Percentiles rank a stretch among this genome's conserved stretches.
phyloP scores from a whole-genome alignment of 2,888 invertebrate genomes.

The Metallyticus violacea region DNA sequence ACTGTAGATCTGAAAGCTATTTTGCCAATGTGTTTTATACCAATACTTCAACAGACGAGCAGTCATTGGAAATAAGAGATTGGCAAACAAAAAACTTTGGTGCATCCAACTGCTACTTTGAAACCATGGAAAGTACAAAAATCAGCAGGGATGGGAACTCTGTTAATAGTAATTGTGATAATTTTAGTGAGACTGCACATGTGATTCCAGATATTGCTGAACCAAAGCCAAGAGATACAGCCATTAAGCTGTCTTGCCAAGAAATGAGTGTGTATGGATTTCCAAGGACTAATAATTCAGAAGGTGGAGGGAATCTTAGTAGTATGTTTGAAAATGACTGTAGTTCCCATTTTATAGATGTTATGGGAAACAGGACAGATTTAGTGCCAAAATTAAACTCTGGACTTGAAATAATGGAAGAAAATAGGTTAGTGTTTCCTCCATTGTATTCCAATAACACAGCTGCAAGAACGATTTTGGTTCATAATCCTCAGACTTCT shows the following conservation, averaged over 20 bases:
- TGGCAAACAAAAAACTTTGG: neutral
- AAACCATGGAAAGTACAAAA: neutral
- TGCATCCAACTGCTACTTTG: neutral
- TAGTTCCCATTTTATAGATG: neutral
- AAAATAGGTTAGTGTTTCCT: neutral
- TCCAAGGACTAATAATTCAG: neutral
- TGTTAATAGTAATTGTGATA: neutral
- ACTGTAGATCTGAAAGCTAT: neutral
- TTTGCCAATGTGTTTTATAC: neutral
- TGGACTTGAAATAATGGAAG: neutral
- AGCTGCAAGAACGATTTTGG: neutral
- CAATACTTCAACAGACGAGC: neutral
- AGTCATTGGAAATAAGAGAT: neutral
- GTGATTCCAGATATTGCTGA: neutral
- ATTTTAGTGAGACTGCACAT: neutral
- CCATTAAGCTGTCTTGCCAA: neutral
- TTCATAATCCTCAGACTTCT: neutral
- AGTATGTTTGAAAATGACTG: neutral
- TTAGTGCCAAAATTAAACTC: neutral
- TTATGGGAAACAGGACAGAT: neutral
- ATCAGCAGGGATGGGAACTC: neutral
- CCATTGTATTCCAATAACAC: neutral
- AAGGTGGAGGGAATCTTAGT: neutral
- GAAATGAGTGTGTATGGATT: neutral
- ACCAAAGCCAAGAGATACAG: neutral